A percentile compares a stretch with the other conserved stretches of the same genome.
phyloP scores from a whole-genome alignment of 2,113 vertebrate species.

The Nyctibius bracteatus region DNA sequence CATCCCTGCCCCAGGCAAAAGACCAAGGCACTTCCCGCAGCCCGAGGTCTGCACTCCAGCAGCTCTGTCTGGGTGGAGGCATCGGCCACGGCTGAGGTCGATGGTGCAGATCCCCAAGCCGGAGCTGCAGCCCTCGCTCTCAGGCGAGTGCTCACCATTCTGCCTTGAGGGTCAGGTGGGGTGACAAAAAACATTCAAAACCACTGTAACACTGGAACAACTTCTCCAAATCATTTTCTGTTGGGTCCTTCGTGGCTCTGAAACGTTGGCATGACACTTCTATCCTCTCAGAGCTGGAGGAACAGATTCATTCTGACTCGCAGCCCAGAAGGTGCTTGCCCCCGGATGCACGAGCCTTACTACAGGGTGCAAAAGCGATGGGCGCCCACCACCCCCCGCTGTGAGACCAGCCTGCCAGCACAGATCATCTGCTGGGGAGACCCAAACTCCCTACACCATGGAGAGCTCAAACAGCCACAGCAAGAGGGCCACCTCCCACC shows the following conservation, averaged over 20 bases:
- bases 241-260: neutral
- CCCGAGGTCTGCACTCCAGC: too few species aligned
- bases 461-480: neutral
- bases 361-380: accelerated
- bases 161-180: too few species aligned
- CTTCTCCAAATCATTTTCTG: neutral
- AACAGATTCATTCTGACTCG: accelerated
- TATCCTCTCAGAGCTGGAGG: neutral
- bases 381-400: neutral
- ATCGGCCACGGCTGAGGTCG: too few species aligned
- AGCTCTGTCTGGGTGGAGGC: too few species aligned
- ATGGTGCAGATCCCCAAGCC: too few species aligned
- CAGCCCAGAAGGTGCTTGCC: neutral
- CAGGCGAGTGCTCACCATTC: too few species aligned
- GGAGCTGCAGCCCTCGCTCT: too few species aligned
- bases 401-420: neutral
- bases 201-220: neutral
- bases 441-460: neutral
- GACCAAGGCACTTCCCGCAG: too few species aligned
- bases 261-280: neutral
- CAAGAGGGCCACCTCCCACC: neutral
- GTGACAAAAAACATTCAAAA: neutral
- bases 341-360: accelerated
- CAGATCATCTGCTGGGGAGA: neutral
- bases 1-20: too few species aligned